Evolutionary conservation across 1,140 invertebrate genomes (phyloP).

Genomic region (Meloidogyne chitwoodi): DNA sequence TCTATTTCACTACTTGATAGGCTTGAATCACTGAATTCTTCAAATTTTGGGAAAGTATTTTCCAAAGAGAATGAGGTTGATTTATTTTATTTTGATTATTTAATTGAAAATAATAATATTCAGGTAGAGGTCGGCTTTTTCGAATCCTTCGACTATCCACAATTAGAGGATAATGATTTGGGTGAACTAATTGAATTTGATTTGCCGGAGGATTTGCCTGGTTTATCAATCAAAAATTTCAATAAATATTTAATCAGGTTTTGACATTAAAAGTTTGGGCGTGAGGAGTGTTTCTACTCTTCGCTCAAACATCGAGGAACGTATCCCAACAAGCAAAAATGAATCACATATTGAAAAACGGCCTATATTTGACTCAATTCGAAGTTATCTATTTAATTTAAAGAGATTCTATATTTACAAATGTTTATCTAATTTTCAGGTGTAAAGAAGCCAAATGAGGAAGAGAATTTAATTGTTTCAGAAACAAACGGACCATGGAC

Average conservation of each 20-base stretch:
- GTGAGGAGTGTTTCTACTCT: background rate
- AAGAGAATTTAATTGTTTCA: too few relatives aligned
- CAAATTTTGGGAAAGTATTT: background rate
- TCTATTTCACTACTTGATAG: background rate
- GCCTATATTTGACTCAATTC: background rate
- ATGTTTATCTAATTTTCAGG: too few relatives aligned
- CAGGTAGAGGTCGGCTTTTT: background rate
- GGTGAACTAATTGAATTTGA: slow-evolving; percentile 3
- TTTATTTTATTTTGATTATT: background rate
- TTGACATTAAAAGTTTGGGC: background rate
- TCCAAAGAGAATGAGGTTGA: background rate
- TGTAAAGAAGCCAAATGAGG: too few relatives aligned
- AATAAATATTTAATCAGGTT: background rate
- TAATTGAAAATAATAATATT: background rate
- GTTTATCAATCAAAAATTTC: background rate
- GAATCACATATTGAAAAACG: background rate
- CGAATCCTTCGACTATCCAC: background rate
- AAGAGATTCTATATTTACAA: too few relatives aligned
- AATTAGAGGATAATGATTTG: background rate
- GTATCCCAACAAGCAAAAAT: background rate
- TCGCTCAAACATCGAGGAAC: background rate
- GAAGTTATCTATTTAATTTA: too few relatives aligned
- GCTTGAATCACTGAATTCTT: background rate
- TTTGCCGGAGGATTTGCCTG: slow-evolving; percentile 18
- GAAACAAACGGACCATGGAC: background rate